A percentile compares a stretch with the other conserved stretches of the same genome.
These are phyloP conservation scores for Clarias magur DNA, from an alignment of 2,113 vertebrate species.

Conservation along the genomic window DNA sequence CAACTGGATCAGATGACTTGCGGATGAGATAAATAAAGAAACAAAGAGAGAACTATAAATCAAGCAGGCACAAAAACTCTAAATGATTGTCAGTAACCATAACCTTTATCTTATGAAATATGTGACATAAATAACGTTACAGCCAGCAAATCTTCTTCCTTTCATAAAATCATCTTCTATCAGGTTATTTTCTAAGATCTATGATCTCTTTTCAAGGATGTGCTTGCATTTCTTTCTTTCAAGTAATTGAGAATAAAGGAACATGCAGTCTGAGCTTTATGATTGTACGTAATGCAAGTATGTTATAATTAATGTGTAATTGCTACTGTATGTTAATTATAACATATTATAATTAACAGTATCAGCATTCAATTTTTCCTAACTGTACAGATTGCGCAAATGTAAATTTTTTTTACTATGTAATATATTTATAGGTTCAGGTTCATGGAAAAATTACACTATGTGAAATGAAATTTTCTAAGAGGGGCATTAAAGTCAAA, in stretches of 20 bases:
- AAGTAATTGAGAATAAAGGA: not conserved
- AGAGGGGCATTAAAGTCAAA: too few relatives aligned
- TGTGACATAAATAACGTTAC: not conserved
- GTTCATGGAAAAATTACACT: not conserved
- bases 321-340: not conserved
- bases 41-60: not conserved
- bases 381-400: not conserved
- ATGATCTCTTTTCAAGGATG: not conserved
- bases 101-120: not conserved
- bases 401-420: not conserved
- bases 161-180: not conserved
- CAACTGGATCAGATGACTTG: constrained; percentile 1
- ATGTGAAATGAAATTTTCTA: not conserved
- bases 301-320: not conserved
- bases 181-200: not conserved
- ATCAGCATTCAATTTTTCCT: not conserved
- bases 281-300: not conserved
- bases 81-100: not conserved
- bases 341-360: too few relatives aligned
- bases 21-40: not conserved
- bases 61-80: not conserved
- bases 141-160: constrained; percentile 52
- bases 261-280: not conserved
- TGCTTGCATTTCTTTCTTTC: not conserved
- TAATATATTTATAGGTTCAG: not conserved